Evolutionary conservation across 1,140 invertebrate species (phyloP), one percentile per base, ranked within the genome.

Genomic region (Ips nitidus): DNA sequence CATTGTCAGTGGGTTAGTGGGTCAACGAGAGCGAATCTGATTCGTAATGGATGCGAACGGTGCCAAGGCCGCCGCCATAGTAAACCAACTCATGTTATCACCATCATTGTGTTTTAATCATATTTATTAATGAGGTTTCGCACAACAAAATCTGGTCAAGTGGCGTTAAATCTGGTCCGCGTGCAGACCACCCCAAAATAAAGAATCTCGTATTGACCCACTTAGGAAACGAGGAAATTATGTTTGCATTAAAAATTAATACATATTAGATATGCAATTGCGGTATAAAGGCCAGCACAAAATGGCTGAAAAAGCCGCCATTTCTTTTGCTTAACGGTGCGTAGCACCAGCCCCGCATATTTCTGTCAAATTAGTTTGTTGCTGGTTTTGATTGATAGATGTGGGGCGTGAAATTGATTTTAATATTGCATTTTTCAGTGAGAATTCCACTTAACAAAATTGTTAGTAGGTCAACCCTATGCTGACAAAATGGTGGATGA

Each of bases 1-100:
- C 71, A 72, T 65, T 74, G 71, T 73, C 72, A 76, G 70, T 74
- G 53, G 75, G 75, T 76, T 64, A 76, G 72, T 76, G 64, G 75
- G 75, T 76, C 74, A 73, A 75, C 75, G 75, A 76, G 72, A 76
- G 73, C 70, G 75, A 76, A 76, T 76, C 75, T 70, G 71, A 69
- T 67, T 74, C 53, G 70, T 70, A 69, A 68, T 69, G 62, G 56
- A 64, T 65, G 70, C 66, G 41, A 75, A 71, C 73, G 73, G 64
- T 74, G 73, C 66, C 75, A 75, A 75, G 75, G 75, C 72, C 73
- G 71, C n/a, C 63, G 63, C 63, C 63, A 61, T 41, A 66, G 53
- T 57, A 38, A 66, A 66, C 8, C 64, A 67, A 50, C 65, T 67
- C 55, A 52, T 59, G 42, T 67, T 66, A 66, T 66, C 63, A 50